Conservation (phyloP, 1,140 invertebrate species). For the Nasonia vitripennis region DNA sequence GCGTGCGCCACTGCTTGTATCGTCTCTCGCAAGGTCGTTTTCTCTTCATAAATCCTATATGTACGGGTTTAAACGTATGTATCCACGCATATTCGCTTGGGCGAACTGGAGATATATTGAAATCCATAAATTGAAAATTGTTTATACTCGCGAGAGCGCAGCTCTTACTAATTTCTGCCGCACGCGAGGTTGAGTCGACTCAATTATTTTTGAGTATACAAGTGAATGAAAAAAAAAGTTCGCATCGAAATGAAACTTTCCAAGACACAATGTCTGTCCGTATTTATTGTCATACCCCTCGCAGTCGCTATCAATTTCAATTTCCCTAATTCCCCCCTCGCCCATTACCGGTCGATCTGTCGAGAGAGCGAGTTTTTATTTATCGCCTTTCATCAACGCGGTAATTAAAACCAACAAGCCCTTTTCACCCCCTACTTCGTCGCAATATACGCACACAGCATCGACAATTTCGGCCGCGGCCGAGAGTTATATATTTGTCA, state of each 20-base stretch:
- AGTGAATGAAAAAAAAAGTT: too few species aligned
- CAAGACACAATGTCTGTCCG: too few species aligned
- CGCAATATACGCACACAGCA: background rate
- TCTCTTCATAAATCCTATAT: background rate
- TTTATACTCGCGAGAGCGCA: background rate
- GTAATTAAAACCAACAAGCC: slow-evolving; percentile 11
- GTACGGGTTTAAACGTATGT: too few species aligned
- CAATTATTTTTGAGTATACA: too few species aligned
- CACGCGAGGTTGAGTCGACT: background rate
- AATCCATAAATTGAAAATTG: slow-evolving; percentile 5
- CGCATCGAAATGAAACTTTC: too few species aligned
- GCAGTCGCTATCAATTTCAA: background rate
- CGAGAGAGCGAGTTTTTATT: background rate
- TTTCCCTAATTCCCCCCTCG: background rate
- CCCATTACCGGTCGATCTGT: background rate
- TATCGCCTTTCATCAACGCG: background rate
- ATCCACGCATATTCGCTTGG: background rate
- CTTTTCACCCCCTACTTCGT: background rate
- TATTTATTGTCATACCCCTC: background rate
- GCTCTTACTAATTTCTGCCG: background rate
- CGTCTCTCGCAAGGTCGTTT: background rate
- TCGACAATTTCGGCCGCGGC: background rate
- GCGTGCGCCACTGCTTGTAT: background rate
- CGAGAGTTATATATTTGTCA: slow-evolving; percentile 39
- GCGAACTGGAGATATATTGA: background rate